phyloP scores from a whole-genome alignment of 35 echinoderm and acorn worm genomes.

The Holothuria glaberrima region DNA sequence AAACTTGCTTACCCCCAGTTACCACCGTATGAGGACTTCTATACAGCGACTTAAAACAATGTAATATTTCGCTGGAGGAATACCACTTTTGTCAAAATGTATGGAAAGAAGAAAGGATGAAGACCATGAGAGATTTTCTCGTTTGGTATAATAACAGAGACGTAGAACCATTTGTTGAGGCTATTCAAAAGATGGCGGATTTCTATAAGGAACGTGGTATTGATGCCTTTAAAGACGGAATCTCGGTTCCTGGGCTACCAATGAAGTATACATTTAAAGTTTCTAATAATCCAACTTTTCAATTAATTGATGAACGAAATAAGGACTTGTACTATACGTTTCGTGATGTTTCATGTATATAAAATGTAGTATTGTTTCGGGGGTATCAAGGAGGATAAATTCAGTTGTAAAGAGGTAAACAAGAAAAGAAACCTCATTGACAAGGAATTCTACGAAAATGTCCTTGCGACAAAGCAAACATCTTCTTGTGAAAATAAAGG shows the following conservation, averaged over 20 bases:
- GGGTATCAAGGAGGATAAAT: no score
- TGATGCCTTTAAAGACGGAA: conserved; percentile 49
- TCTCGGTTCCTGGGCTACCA: conserved; percentile 58
- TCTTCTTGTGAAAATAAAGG: no score
- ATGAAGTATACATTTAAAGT: conserved; percentile 42
- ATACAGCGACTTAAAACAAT: conserved; percentile 29
- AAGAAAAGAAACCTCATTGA: no score
- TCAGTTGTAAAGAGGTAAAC: no score
- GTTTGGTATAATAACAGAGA: conserved; percentile 53
- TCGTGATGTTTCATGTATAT: neutral
- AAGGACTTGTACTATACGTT: conserved; percentile 33
- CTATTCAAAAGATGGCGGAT: conserved; percentile 27
- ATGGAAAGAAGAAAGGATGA: conserved; percentile 42
- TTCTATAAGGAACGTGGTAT: conserved; percentile 12
- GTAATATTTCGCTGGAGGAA: neutral
- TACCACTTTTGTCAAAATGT: conserved; percentile 11
- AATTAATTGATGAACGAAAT: conserved; percentile 5
- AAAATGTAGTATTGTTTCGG: no score
- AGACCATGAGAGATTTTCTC: conserved; percentile 24
- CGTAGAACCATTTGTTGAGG: neutral
- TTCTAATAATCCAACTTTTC: neutral
- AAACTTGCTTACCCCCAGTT: conserved; percentile 47
- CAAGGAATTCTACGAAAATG: no score
- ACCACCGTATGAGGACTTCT: conserved; percentile 56
- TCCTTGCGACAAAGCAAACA: no score